These are phyloP conservation scores for Heterodera schachtii DNA, from an alignment of 1,140 invertebrate species.

Conservation along the genomic window DNA sequence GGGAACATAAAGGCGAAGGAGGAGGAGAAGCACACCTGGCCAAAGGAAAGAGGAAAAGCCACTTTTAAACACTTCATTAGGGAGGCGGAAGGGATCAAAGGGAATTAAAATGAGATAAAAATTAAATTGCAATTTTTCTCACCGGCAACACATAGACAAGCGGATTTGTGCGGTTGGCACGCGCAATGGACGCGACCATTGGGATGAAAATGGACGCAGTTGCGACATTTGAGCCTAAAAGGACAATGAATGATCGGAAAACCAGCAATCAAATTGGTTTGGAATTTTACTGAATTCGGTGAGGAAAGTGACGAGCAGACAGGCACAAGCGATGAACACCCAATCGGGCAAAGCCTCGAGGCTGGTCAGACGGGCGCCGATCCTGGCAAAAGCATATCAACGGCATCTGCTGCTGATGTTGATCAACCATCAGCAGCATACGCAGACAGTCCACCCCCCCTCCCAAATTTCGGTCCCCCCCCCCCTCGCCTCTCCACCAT, in stretches of 20 bases:
- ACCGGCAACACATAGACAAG: slow-evolving; percentile 82
- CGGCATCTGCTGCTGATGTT: too few species aligned
- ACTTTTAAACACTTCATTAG: too few species aligned
- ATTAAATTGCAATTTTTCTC: background rate
- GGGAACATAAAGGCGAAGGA: slow-evolving; percentile 79
- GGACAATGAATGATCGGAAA: too few species aligned
- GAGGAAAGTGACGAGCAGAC: slow-evolving; percentile 38
- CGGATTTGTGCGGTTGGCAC: slow-evolving; percentile 73
- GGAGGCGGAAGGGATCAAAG: too few species aligned
- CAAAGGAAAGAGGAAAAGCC: too few species aligned
- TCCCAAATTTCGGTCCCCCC: background rate
- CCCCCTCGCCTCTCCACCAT: too few species aligned
- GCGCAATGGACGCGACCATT: slow-evolving; percentile 46
- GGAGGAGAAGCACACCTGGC: slow-evolving; percentile 74
- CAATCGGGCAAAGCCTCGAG: slow-evolving; percentile 40
- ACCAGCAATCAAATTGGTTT: too few species aligned
- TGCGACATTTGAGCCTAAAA: slow-evolving; percentile 41
- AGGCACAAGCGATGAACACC: slow-evolving; percentile 41
- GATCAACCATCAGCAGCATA: too few species aligned
- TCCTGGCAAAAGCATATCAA: slow-evolving; percentile 8
- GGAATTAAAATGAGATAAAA: too few species aligned
- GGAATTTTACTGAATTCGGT: slow-evolving; percentile 56
- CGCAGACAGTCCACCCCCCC: too few species aligned
- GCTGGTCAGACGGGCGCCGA: slow-evolving; percentile 18
- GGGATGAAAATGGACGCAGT: slow-evolving; percentile 59